phyloP scores from a whole-genome alignment of 2,113 vertebrate species.

The Thamnaconus septentrionalis region DNA sequence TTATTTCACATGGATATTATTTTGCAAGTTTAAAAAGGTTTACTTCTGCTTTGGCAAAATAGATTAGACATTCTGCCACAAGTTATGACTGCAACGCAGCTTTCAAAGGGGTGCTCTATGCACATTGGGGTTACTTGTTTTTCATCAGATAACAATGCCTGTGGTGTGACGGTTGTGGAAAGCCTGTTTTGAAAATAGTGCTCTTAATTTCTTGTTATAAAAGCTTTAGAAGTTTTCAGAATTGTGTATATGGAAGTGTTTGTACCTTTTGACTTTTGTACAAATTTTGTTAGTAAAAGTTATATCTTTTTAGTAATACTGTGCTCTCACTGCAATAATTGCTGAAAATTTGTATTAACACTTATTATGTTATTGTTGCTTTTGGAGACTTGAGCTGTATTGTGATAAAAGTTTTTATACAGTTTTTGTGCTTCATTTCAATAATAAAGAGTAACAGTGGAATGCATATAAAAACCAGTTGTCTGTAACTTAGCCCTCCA shows the following conservation, averaged over 20 bases:
- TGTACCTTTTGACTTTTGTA: constrained; percentile 74
- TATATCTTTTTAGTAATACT: constrained; percentile 72
- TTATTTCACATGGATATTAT: constrained; percentile 55
- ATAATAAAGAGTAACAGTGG: constrained; percentile 76
- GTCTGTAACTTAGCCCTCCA: neutral
- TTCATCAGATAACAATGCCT: constrained; percentile 29
- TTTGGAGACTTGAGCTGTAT: constrained; percentile 72
- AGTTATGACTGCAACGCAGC: constrained; percentile 8
- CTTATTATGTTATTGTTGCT: constrained; percentile 73
- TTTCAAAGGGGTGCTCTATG: constrained; percentile 28
- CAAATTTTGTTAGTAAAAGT: constrained; percentile 70
- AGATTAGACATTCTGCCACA: constrained; percentile 45
- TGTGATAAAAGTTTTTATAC: constrained; percentile 75
- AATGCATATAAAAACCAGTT: constrained; percentile 19
- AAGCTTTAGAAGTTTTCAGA: constrained; percentile 45
- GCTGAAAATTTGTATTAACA: constrained; percentile 72
- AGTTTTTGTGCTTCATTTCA: constrained; percentile 76
- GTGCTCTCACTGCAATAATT: constrained; percentile 79
- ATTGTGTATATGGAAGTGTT: constrained; percentile 69
- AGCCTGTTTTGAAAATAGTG: constrained; percentile 61
- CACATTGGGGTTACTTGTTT: constrained; percentile 13
- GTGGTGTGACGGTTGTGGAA: constrained; percentile 44
- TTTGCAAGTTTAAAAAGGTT: constrained; percentile 39
- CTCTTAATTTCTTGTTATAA: constrained; percentile 62
- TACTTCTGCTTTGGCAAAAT: constrained; percentile 58